Percentiles rank a stretch among this genome's conserved stretches.
Evolutionary conservation across 2,113 vertebrate genomes (phyloP).

Genomic region (Chlamydotis undulata): DNA sequence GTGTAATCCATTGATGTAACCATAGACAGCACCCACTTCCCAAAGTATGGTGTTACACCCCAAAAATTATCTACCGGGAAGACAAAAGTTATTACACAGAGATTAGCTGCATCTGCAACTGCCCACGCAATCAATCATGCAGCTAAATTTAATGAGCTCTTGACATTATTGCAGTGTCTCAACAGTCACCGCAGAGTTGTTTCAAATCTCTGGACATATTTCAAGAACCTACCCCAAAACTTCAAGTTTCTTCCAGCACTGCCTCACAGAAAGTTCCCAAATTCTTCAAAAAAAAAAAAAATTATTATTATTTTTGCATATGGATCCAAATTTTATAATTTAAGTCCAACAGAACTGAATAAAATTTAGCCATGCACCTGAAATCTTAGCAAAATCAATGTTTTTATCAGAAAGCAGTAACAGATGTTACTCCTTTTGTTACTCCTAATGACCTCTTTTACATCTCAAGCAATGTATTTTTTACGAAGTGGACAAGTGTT

Average conservation of each 20-base stretch:
- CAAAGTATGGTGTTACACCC: background rate
- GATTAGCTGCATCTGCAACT: conserved; percentile 36
- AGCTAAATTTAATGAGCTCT: conserved; percentile 53
- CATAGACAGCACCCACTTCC: background rate
- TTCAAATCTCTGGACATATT: conserved; percentile 33
- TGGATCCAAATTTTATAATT: background rate
- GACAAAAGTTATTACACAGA: background rate
- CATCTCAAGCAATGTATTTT: background rate
- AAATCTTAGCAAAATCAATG: background rate
- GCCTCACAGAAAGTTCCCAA: background rate
- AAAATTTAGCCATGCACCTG: background rate
- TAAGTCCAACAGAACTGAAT: background rate
- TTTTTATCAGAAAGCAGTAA: background rate
- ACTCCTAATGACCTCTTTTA: background rate
- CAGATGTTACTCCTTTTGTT: background rate
- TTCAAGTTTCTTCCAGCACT: background rate
- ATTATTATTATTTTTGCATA: background rate
- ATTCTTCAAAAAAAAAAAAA: background rate
- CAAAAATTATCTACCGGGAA: background rate
- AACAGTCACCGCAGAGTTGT: conserved; percentile 24
- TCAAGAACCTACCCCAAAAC: background rate
- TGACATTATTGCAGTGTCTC: conserved; percentile 40
- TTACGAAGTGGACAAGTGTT: background rate
- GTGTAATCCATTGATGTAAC: background rate
- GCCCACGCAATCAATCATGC: conserved; percentile 44